phyloP scores from a whole-genome alignment of 2,113 vertebrate genomes.

The Antechinus flavipes region DNA sequence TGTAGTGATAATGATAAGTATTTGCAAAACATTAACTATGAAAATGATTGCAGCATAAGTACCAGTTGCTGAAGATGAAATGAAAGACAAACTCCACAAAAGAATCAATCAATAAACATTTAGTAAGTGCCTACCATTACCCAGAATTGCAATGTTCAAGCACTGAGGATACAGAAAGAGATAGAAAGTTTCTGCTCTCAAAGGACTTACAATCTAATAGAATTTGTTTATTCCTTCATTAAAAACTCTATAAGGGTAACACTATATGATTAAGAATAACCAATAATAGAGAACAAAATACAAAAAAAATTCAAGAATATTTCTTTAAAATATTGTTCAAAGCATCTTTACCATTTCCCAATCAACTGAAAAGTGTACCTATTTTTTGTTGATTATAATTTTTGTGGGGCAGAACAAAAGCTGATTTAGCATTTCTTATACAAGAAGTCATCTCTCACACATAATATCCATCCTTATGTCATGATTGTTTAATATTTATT shows the following conservation, averaged over 20 bases:
- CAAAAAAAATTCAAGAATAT: too few species aligned
- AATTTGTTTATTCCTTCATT: background rate
- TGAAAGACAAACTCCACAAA: background rate
- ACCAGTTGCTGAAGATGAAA: background rate
- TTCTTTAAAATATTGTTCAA: too few species aligned
- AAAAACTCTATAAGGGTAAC: too few species aligned
- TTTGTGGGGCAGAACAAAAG: background rate
- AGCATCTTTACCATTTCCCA: too few species aligned
- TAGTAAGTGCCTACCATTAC: background rate
- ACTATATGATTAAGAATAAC: too few species aligned
- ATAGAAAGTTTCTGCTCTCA: background rate
- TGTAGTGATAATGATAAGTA: background rate
- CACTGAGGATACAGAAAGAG: background rate
- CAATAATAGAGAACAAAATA: too few species aligned
- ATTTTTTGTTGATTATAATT: background rate
- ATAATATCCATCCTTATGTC: background rate
- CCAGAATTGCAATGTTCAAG: background rate
- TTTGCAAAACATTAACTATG: background rate
- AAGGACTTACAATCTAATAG: background rate
- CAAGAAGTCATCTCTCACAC: background rate
- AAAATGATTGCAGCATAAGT: background rate
- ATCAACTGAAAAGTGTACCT: background rate
- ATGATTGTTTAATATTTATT: background rate
- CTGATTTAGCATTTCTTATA: background rate
- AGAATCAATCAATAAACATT: background rate